Base-by-base conservation (phyloP, 2,797 vertebrate species). In the Remorina albescens region DNA sequence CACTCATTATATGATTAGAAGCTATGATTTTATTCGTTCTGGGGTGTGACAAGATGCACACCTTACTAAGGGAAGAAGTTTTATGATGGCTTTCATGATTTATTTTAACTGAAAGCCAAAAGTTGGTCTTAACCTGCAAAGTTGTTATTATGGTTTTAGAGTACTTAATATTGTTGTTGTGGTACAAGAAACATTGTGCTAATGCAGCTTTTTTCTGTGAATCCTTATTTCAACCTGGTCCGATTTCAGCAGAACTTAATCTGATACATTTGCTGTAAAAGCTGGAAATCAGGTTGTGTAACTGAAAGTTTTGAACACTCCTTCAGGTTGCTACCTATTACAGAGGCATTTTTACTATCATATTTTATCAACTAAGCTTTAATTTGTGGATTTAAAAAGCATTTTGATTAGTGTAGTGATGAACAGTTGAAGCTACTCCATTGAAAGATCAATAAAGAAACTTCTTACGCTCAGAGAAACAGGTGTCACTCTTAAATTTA, bases 221-320 rank as follows among this genome's bases (percentile, higher is more conserved):
- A 41, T 9, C 26, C 19, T 12, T 51, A 4, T 58, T 58, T 19
- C 28, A 57, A 49, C 47, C 19, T 44, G 36, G 42, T 12, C n/a
- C 50, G 18, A 55, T 67, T 55, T 69, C 18, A 69, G n/a, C 39
- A 50, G n/a, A 39, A 30, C 74, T 73, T 77, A 30, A 28, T 53
- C 23, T 37, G 25, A 70, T 47, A n/a, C 23, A 5, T 41, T 42
- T 15, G 6, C 26, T 18, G 28, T 0, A 1, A 67, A 19, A 34
- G 12, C 8, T 60, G 42, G 25, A 67, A 28, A 57, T 8, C 26
- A 55, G 42, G 21, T 11, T 55, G 23, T 60, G 8, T 41, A 19
- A 58, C 30, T 37, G 30, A 13, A 63, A 32, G 55, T 47, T 65
- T 12, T 10, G 8, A n/a, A 2, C 18, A 4, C 10, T 47, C 21